Base-by-base conservation (phyloP, 2,113 vertebrate species). In the Tragelaphus scriptus region DNA sequence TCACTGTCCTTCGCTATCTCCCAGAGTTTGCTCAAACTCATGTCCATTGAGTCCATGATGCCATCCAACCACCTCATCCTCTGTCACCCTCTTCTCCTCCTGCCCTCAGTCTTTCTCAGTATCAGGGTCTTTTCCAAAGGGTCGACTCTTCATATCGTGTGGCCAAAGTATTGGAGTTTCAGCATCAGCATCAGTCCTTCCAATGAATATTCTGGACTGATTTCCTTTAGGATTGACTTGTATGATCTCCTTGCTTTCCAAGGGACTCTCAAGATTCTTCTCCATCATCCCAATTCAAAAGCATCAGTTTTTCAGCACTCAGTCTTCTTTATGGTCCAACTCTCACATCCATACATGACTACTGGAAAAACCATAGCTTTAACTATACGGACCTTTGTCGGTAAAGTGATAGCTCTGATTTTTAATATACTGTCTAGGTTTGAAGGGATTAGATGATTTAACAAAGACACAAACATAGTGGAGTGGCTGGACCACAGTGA, bases 111-210 rank as follows among this genome's bases (percentile, higher is more conserved):
- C 71, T 75, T 75, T 75, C 36, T 44, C 71, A 44, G 71, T 25
- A 44, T 75, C 71, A 75, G 21, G 21, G 36, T 75, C 21, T 25
- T 75, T 44, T 75, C 71, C 36, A 75, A 25, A 40, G 71, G 10
- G 21, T 13, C 1, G 0, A 44, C 6, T 75, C 36, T 75, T 14
- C 0, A 1, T 12, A 75, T 75, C 11, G 25, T 0, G 1, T 44
- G 36, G 36, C 71, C 71, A 75, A 75, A 44, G 71, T 44, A 44
- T 44, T 44, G 11, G 21, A 75, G 71, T 44, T 75, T 75, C 36
- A 44, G 36, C 71, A 3, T 75, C 11, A 44, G 36, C 12, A 40
- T 75, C 36, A 75, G 71, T 75, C 11, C 21, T 75, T 44, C 71
- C 71, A 75, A 7, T 25, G 71, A 40, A 13, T 40, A 75, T 75